Conservation (phyloP, 2,797 vertebrate genomes). For the Oryzias sinensis region DNA sequence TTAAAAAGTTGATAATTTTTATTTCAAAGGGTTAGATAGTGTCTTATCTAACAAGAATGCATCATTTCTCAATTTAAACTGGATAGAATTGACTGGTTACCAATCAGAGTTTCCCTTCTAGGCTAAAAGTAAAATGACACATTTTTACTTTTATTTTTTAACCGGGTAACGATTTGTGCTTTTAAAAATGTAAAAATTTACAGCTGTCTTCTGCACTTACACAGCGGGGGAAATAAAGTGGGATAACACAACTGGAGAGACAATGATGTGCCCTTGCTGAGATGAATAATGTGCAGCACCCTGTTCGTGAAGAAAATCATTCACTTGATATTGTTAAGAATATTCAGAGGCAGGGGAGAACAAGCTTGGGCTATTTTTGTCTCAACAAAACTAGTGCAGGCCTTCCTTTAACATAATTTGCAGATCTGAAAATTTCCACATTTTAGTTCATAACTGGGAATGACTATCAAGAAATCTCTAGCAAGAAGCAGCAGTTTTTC, state of each 20-base stretch:
- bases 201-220: constrained; percentile 4
- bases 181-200: constrained; percentile 17
- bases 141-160: constrained; percentile 10
- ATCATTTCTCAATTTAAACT: background rate
- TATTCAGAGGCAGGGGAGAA: constrained; percentile 20
- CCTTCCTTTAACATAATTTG: constrained; percentile 3
- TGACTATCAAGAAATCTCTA: too few species aligned
- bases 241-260: constrained; percentile 9
- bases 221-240: constrained; percentile 4
- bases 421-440: constrained; percentile 32
- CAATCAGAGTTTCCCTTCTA: constrained; percentile 9
- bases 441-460: too few species aligned
- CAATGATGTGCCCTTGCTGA: constrained; percentile 6
- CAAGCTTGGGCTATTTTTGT: constrained; percentile 21
- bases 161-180: constrained; percentile 19
- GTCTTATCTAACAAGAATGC: too few species aligned
- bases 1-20: too few species aligned
- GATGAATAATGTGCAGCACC: constrained; percentile 11
- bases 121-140: constrained; percentile 20
- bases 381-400: background rate
- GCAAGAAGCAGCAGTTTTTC: too few species aligned
- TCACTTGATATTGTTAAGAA: constrained; percentile 16
- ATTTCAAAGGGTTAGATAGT: too few species aligned
- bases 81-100: background rate
- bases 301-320: constrained; percentile 2